Conservation (phyloP, 2,888 invertebrate genomes). For the Harpalus rufipes region DNA sequence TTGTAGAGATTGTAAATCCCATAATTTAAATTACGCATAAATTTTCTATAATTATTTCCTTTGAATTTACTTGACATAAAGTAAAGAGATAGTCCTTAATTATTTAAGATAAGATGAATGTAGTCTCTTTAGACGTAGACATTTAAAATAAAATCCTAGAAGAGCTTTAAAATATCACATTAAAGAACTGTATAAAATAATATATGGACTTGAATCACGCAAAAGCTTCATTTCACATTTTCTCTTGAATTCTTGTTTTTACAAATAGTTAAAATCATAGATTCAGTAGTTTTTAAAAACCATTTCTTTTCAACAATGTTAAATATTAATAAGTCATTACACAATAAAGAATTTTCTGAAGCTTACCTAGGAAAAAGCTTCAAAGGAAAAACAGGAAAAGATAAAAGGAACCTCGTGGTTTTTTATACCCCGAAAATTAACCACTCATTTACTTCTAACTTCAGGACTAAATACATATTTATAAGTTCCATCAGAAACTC, state of each 20-base stretch:
- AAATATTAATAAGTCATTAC: slow-evolving; percentile 29
- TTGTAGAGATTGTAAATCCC: too few species aligned
- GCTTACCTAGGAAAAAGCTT: slow-evolving; percentile 19
- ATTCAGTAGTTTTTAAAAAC: background rate
- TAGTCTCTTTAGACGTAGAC: background rate
- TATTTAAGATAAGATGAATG: background rate
- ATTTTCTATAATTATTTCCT: background rate
- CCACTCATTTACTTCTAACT: slow-evolving; percentile 55
- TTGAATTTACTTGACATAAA: background rate
- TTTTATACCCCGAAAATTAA: slow-evolving; percentile 54
- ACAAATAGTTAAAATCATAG: background rate
- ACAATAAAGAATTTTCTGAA: slow-evolving; percentile 17
- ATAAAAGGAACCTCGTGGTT: slow-evolving; percentile 23
- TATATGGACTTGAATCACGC: slow-evolving; percentile 10
- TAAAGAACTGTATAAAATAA: slow-evolving; percentile 16
- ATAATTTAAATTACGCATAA: too few species aligned
- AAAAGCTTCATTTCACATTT: background rate
- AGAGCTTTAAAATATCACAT: slow-evolving; percentile 28
- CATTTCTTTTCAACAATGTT: background rate
- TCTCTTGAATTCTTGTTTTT: background rate
- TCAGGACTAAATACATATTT: slow-evolving; percentile 56
- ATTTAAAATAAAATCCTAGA: slow-evolving; percentile 18
- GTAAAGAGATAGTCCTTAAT: background rate
- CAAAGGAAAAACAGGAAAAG: background rate
- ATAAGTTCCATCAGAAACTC: slow-evolving; percentile 45